Base-by-base conservation (phyloP, 53 echinoderm and acorn worm species). In the Zoroaster sp. region DNA sequence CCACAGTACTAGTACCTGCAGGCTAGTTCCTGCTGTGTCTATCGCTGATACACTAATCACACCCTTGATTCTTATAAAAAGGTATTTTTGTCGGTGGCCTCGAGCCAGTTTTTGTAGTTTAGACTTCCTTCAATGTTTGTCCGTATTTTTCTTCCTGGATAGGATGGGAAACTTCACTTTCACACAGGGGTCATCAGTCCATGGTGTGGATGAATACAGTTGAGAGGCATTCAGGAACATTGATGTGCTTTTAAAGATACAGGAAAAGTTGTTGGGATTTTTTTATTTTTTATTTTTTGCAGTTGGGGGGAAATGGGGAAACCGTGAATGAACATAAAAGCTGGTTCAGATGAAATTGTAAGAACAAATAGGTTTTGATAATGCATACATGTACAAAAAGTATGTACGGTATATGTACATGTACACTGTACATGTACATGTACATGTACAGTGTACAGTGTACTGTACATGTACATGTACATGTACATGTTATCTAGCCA, bases 391-490 rank as follows among this genome's bases (percentile, higher is more conserved):
- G n/a, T 59, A 4, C 13, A n/a, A n/a, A 59, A 17, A 59, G 12
- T 59, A 59, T 59, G 34, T 69, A 8, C 4, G 30, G 30, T 69
- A 15, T 2, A 72, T 9, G 13, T 72, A 72, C 38, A 72, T n/a
- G n/a, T n/a, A n/a, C n/a, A n/a, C n/a, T n/a, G n/a, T n/a, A n/a
- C n/a, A n/a, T n/a, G n/a, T n/a, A n/a, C n/a, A n/a, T 72, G 72
- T 72, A 69, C 40, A 72, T 72, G 72, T 72, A 72, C 40, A 38
- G 72, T 72, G 18, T 72, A 20, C n/a, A 72, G n/a, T 36, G 72
- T 69, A 7, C 72, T n/a, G 2, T 72, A 72, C 72, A 72, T 39
- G 40, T 72, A 10, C 11, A 72, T 5, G 4, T 32, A 5, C 5
- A 33, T 10, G 6, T 32, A 4, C 12, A 17, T 40, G 40, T 4